Evolutionary conservation across 2,113 vertebrate species (phyloP).

Genomic region (Copsychus sechellarum): DNA sequence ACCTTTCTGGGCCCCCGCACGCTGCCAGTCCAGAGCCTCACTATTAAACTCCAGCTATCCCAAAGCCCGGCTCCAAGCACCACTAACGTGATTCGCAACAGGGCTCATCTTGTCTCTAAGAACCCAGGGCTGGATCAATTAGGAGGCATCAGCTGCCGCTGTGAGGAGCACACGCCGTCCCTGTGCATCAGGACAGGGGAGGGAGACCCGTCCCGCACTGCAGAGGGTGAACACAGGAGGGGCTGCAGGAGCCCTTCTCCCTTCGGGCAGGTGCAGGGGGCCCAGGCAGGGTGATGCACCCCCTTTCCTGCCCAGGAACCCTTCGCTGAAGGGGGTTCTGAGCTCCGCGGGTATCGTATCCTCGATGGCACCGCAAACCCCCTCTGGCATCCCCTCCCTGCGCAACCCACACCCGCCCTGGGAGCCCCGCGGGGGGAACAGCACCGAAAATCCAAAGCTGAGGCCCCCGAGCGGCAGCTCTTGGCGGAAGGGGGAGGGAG

Average conservation of each 20-base stretch:
- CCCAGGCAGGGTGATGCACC: fast-evolving
- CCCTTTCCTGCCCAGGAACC: neutral
- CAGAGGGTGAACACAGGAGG: neutral
- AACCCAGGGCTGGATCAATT: neutral
- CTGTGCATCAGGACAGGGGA: fast-evolving
- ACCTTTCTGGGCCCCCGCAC: fast-evolving
- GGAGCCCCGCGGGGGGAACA: neutral
- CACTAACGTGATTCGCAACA: neutral
- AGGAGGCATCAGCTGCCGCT: neutral
- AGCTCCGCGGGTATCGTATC: neutral
- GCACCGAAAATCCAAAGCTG: neutral
- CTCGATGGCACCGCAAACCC: fast-evolving
- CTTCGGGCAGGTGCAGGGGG: neutral
- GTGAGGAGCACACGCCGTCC: neutral
- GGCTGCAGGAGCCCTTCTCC: neutral
- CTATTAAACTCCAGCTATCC: neutral
- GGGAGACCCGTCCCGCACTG: neutral
- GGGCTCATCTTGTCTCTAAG: neutral
- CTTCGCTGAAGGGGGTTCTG: neutral
- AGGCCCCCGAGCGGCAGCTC: neutral
- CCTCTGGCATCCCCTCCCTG: neutral
- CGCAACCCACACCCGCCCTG: fast-evolving
- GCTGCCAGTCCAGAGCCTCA: neutral
- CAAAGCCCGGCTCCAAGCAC: neutral
- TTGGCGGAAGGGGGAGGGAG: neutral